phyloP scores from a whole-genome alignment of 2,888 invertebrate species.

The Branchellion lobata region DNA sequence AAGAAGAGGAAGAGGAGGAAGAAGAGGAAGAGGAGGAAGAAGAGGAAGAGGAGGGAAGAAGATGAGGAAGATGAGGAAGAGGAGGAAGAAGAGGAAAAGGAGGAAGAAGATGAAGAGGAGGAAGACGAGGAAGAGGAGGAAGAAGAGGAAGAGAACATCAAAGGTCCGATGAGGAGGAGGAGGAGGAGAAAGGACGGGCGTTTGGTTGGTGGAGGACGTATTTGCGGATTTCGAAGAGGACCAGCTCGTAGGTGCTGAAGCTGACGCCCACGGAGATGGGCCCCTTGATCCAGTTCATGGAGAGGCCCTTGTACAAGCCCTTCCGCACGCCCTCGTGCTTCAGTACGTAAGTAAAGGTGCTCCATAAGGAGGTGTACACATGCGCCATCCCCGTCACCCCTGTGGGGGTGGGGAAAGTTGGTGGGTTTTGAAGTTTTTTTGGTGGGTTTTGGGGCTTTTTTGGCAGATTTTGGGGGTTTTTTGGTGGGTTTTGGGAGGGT shows the following conservation, averaged over 20 bases:
- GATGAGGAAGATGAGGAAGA: too few relatives aligned
- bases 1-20: too few relatives aligned
- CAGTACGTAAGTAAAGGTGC: constrained; percentile 67
- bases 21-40: too few relatives aligned
- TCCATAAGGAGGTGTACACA: constrained; percentile 69
- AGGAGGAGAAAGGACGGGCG: neutral
- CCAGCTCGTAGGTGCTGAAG: constrained; percentile 85
- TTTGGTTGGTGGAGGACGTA: constrained; percentile 54
- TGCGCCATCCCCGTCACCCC: constrained; percentile 64
- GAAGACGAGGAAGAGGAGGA: too few relatives aligned
- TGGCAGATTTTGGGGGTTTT: neutral
- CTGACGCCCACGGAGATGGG: constrained; percentile 79
- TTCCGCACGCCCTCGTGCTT: constrained; percentile 78
- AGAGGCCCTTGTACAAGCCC: constrained; percentile 96
- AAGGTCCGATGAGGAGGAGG: too few relatives aligned
- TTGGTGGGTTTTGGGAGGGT: neutral
- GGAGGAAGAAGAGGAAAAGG: too few relatives aligned
- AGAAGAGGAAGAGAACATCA: too few relatives aligned
- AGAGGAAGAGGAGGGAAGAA: too few relatives aligned
- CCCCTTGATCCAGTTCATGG: constrained; percentile 95
- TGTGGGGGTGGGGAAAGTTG: constrained; percentile 46
- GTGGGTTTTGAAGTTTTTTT: neutral
- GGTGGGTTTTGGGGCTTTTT: neutral
- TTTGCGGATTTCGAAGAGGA: constrained; percentile 56
- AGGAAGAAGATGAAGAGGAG: too few relatives aligned